These are phyloP conservation scores for Cataglyphis altisquamis DNA, from an alignment of 2,888 invertebrate species.

Conservation along the genomic window DNA sequence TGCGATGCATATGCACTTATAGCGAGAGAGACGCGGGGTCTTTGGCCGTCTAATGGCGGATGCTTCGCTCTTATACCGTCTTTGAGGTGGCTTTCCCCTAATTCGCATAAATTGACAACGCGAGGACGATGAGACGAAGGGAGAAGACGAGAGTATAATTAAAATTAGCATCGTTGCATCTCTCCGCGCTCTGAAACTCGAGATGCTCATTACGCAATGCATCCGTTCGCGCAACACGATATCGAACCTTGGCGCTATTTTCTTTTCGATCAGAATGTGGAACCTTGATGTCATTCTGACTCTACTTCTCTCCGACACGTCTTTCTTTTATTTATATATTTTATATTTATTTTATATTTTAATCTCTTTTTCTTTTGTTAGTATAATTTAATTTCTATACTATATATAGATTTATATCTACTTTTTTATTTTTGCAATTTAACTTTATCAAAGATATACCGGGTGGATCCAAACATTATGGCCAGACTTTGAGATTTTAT, in stretches of 20 bases:
- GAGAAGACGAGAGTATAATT: conserved; percentile 69
- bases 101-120: conserved; percentile 77
- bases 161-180: conserved; percentile 72
- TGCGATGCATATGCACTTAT: conserved; percentile 56
- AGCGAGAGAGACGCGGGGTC: conserved; percentile 64
- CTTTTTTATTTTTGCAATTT: not conserved
- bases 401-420: not conserved
- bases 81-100: conserved; percentile 74
- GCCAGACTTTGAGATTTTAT: too few relatives aligned
- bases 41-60: conserved; percentile 74
- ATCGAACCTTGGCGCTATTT: conserved; percentile 52
- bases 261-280: not conserved
- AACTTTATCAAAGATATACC: not conserved
- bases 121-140: conserved; percentile 46
- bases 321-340: not conserved
- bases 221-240: conserved; percentile 65
- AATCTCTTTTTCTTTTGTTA: not conserved
- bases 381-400: not conserved
- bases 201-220: conserved; percentile 72
- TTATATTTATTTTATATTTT: not conserved
- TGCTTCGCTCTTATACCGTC: conserved; percentile 54
- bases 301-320: not conserved
- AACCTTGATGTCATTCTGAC: conserved; percentile 12
- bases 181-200: conserved; percentile 57
- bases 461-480: too few relatives aligned